Evolutionary conservation across 1,140 invertebrate genomes (phyloP), one percentile per base, ranked within the genome.

Genomic region (Tetramorium alpestre): DNA sequence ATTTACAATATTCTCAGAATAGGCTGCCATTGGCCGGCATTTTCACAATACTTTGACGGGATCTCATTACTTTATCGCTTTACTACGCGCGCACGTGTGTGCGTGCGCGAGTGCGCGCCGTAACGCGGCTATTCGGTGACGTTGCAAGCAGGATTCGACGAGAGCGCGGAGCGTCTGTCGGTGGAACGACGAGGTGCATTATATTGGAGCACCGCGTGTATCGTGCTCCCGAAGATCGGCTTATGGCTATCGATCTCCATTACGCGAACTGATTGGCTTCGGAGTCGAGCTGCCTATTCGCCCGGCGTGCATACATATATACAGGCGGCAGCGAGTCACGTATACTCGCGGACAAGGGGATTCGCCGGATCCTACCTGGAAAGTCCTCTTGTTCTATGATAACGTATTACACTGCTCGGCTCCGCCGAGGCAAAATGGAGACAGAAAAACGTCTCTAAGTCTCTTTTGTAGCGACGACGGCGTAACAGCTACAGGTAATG

Each of bases 201-300:
- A 81, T 89, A 85, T 22, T 25, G 56, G 58, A 84, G 47, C 67
- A 73, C 85, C 69, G 22, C 85, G 85, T 90, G 87, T 86, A 86
- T 84, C 82, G 78, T 70, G 70, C 60, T 85, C 81, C 56, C 62
- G 89, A 88, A 91, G 89, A 93, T 92, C 90, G 87, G 88, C 92
- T 92, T 88, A 87, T 87, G 90, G 89, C 92, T 91, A 94, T 94
- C 92, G 93, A 94, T 94, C 93, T 93, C 93, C 91, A 94, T 93
- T 94, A 93, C 87, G 69, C 75, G 84, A 86, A 89, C 87, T 93
- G 91, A 93, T 93, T 93, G 92, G 92, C 89, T 91, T 91, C 91
- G 91, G 69, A 91, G 84, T 82, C 89, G 91, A 90, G 87, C 88
- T 91, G 87, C 90, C 90, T 91, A 91, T 87, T 89, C 89, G 87